Evolutionary conservation across 2,113 vertebrate genomes (phyloP), one percentile per base, ranked within the genome.

Genomic region (Dermatemys mawii): DNA sequence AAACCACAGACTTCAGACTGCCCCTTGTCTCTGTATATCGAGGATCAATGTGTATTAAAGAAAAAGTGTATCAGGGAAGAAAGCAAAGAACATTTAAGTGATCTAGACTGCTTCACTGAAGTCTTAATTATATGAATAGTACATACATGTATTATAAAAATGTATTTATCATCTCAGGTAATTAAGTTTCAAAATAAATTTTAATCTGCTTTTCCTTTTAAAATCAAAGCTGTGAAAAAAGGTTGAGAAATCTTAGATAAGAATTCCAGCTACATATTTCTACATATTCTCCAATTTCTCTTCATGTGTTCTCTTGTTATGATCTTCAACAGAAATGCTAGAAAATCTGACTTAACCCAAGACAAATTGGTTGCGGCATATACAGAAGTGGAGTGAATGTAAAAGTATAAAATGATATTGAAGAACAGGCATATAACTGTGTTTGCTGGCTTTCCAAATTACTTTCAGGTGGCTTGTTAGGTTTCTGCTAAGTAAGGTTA

Each of bases 301-400:
- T 46, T 63, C 79, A 54, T 84, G 48, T 78, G 48, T 78, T 87
- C 81, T 78, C 81, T 24, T 54, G 8, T 67, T 93, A 46, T 60
- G 63, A 5, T 38, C 87, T 88, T 86, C 79, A 93, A 86, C 24
- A 86, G 79, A 87, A 88, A 79, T 22, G 17, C 70, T n/a, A 88
- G 53, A 84, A 90, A 92, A 85, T 73, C 50, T 93, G 73, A 24
- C 54, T 88, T 95, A 90, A 76, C 80, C 84, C 87, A 75, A 89
- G 78, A 51, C 91, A 87, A 94, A 90, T 87, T 73, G 29, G 78
- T 86, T 85, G 89, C 84, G 84, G 41, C 19, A 41, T 70, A 46
- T 84, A 80, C 4, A 53, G 70, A 93, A 89, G 80, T 79, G 54
- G 85, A 87, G 83, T 84, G 46, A 76, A 88, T 44, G 38, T 73